These are phyloP conservation scores for Euwallacea fornicatus DNA, from an alignment of 1,140 invertebrate species.

Conservation along the genomic window DNA sequence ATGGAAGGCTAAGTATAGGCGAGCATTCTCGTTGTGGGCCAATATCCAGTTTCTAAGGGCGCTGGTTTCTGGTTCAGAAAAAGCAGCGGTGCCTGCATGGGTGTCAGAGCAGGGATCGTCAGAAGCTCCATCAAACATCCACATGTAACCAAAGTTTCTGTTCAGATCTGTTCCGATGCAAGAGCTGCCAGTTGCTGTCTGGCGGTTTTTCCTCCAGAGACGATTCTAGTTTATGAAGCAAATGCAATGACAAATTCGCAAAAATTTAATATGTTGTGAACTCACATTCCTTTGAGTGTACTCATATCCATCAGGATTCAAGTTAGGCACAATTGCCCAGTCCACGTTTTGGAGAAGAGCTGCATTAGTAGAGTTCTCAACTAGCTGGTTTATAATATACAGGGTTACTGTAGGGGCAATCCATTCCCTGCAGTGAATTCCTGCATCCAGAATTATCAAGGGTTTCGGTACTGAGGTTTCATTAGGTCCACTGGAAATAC, in stretches of 20 bases:
- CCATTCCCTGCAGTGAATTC: constrained; percentile 70
- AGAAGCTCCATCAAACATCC: constrained; percentile 65
- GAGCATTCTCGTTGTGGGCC: constrained; percentile 54
- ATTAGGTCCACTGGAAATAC: constrained; percentile 35
- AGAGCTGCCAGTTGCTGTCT: constrained; percentile 42
- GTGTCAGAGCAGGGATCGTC: constrained; percentile 64
- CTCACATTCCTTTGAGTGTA: constrained; percentile 56
- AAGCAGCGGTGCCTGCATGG: constrained; percentile 69
- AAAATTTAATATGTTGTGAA: neutral
- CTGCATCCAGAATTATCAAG: constrained; percentile 66
- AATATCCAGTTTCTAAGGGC: constrained; percentile 60
- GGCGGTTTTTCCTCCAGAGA: constrained; percentile 68
- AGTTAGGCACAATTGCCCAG: constrained; percentile 69
- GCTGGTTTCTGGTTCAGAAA: constrained; percentile 72
- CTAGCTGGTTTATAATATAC: constrained; percentile 64
- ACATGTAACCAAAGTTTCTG: constrained; percentile 69
- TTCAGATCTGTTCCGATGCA: constrained; percentile 69
- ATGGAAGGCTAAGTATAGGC: constrained; percentile 72
- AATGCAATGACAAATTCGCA: neutral
- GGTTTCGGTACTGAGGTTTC: constrained; percentile 61
- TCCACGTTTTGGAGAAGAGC: constrained; percentile 58
- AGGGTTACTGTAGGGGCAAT: constrained; percentile 66
- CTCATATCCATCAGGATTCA: constrained; percentile 75
- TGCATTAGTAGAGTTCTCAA: constrained; percentile 54
- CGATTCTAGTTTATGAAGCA: constrained; percentile 59